Conservation (phyloP, 2,113 vertebrate species). For the Procavia capensis region DNA sequence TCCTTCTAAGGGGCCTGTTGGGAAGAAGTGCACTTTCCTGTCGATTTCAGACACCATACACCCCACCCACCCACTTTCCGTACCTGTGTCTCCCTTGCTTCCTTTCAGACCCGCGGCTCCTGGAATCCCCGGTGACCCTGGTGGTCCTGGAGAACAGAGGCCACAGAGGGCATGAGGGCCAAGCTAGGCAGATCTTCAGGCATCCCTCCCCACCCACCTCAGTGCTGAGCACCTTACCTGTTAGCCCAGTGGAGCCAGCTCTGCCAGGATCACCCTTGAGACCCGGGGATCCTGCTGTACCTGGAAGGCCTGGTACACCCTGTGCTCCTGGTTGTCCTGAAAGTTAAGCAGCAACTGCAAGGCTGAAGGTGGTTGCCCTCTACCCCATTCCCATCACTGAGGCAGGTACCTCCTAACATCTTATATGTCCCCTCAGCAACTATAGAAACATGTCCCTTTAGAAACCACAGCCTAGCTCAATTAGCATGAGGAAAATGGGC, state of each 20-base stretch:
- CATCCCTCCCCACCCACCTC: fast-evolving
- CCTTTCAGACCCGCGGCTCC: slow-evolving; percentile 80
- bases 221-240: slow-evolving; percentile 74
- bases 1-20: not conserved
- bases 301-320: slow-evolving; percentile 76
- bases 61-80: not conserved
- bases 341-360: slow-evolving; percentile 59
- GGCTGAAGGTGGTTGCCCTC: not conserved
- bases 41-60: not conserved
- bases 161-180: not conserved
- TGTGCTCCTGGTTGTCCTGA: slow-evolving; percentile 76
- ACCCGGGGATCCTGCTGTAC: slow-evolving; percentile 70
- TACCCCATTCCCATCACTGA: not conserved
- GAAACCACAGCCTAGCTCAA: not conserved
- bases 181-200: not conserved
- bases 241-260: not conserved
- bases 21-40: not conserved
- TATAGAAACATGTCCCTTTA: not conserved
- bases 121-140: slow-evolving; percentile 58
- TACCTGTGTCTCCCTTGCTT: slow-evolving; percentile 83
- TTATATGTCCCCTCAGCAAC: not conserved
- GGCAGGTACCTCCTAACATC: not conserved
- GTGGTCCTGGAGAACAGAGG: slow-evolving; percentile 60
- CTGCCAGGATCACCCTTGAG: slow-evolving; percentile 85
- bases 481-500: not conserved